A percentile compares a stretch with the other conserved stretches of the same genome.
Conservation (phyloP, 2,797 vertebrate species). For the Typhlichthys eigenmanni region DNA sequence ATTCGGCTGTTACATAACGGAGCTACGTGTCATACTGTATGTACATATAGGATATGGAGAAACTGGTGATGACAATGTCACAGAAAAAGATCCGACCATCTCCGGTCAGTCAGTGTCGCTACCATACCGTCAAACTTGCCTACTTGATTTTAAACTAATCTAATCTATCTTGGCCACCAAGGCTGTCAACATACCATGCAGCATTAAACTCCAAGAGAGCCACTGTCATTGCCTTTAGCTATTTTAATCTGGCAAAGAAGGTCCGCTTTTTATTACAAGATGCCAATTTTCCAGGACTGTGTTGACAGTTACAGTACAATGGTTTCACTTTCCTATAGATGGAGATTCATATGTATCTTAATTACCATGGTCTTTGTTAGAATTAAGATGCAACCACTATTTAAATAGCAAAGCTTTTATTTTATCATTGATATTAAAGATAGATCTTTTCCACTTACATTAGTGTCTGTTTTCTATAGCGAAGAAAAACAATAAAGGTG, state of each 20-base stretch:
- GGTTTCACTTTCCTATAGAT: slow-evolving; percentile 42
- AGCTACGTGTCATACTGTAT: too few relatives aligned
- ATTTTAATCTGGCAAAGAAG: slow-evolving; percentile 30
- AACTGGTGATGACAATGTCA: neutral
- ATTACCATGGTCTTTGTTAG: slow-evolving; percentile 38
- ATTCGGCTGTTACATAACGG: too few relatives aligned
- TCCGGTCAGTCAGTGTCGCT: neutral
- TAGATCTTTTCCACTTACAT: too few relatives aligned
- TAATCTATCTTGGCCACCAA: slow-evolving; percentile 9
- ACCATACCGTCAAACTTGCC: neutral
- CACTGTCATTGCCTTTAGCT: neutral
- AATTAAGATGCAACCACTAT: slow-evolving; percentile 3
- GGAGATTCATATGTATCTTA: slow-evolving; percentile 26
- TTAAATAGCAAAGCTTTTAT: too few relatives aligned
- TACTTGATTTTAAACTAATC: neutral
- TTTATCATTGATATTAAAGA: too few relatives aligned
- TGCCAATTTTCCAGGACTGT: slow-evolving; percentile 48
- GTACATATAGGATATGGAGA: too few relatives aligned
- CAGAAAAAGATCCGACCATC: neutral
- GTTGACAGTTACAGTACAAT: slow-evolving; percentile 47
- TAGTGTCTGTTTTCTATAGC: too few relatives aligned
- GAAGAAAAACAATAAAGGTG: too few relatives aligned
- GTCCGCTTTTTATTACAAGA: slow-evolving; percentile 48
- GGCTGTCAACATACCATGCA: slow-evolving; percentile 7
- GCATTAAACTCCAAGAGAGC: slow-evolving; percentile 8